Conservation (phyloP, 2,888 invertebrate genomes). For the Napeogenes sylphis region DNA sequence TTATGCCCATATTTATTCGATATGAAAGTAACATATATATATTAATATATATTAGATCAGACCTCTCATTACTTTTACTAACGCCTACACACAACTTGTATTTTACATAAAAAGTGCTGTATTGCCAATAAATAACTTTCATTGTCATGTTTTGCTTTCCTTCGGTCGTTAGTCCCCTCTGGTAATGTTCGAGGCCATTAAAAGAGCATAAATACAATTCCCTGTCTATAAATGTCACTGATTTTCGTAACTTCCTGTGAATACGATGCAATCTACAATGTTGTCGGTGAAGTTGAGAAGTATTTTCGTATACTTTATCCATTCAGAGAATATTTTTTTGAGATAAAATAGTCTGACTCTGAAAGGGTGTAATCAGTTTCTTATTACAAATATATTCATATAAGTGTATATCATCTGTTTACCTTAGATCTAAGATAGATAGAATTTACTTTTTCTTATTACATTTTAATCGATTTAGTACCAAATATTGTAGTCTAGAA, state of each 20-base stretch:
- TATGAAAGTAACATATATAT: too few species aligned
- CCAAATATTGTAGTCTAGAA: too few species aligned
- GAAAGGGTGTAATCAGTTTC: background rate
- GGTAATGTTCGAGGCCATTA: slow-evolving; percentile 72
- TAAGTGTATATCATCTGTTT: too few species aligned
- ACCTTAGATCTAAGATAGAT: too few species aligned
- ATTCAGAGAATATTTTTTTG: slow-evolving; percentile 5
- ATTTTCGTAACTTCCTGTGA: slow-evolving; percentile 41
- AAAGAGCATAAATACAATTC: slow-evolving; percentile 72
- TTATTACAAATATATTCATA: background rate
- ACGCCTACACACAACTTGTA: slow-evolving; percentile 16
- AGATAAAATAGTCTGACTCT: slow-evolving; percentile 1
- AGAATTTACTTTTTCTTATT: too few species aligned
- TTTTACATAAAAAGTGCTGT: slow-evolving; percentile 29
- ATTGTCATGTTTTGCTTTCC: slow-evolving; percentile 62
- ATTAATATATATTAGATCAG: too few species aligned
- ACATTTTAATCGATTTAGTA: too few species aligned
- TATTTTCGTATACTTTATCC: slow-evolving; percentile 26
- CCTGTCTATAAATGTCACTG: slow-evolving; percentile 62
- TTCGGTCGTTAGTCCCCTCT: slow-evolving; percentile 45
- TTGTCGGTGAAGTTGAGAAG: slow-evolving; percentile 34
- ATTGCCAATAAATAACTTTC: slow-evolving; percentile 58
- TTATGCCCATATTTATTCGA: too few species aligned
- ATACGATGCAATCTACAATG: slow-evolving; percentile 38
- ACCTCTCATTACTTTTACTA: too few species aligned